phyloP scores from a whole-genome alignment of 2,797 vertebrate genomes.

The Acanthurus tractus region DNA sequence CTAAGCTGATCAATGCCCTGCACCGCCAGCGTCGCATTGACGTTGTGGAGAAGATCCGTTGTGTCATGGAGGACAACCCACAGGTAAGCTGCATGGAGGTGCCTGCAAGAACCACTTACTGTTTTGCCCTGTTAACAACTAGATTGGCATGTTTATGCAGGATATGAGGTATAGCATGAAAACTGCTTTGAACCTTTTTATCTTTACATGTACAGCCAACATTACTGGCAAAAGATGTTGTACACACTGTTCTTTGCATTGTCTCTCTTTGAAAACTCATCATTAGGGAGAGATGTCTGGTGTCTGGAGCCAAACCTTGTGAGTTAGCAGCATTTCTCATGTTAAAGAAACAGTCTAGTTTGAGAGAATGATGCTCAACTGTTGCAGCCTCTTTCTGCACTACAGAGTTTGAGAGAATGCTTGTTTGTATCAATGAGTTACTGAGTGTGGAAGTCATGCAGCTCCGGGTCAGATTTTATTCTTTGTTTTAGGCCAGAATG shows the following conservation, averaged over 20 bases:
- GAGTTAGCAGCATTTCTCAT: conserved; percentile 37
- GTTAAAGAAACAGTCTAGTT: conserved; percentile 43
- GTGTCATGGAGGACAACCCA: conserved; percentile 95
- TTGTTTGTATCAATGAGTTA: conserved; percentile 7
- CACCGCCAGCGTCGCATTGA: conserved; percentile 94
- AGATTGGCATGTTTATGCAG: background rate
- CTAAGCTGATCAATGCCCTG: conserved; percentile 95
- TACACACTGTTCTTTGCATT: conserved; percentile 41
- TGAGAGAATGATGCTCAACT: conserved; percentile 15
- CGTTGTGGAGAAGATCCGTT: conserved; percentile 96
- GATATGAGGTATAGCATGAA: background rate
- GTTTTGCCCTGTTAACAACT: background rate
- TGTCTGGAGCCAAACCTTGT: conserved; percentile 14
- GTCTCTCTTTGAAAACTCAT: conserved; percentile 40
- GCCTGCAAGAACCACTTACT: too few relatives aligned
- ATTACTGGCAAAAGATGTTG: conserved; percentile 4
- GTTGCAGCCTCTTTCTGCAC: conserved; percentile 4
- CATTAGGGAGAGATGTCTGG: conserved; percentile 24
- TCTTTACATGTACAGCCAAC: conserved; percentile 10
- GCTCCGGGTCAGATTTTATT: background rate
- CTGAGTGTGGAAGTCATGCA: background rate
- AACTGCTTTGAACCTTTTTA: conserved; percentile 11
- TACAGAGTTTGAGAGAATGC: background rate
- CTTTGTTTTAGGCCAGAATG: background rate
- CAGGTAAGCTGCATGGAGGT: conserved; percentile 84